Evolutionary conservation across 2,888 invertebrate species (phyloP).

Genomic region (Polydrusus cervinus): DNA sequence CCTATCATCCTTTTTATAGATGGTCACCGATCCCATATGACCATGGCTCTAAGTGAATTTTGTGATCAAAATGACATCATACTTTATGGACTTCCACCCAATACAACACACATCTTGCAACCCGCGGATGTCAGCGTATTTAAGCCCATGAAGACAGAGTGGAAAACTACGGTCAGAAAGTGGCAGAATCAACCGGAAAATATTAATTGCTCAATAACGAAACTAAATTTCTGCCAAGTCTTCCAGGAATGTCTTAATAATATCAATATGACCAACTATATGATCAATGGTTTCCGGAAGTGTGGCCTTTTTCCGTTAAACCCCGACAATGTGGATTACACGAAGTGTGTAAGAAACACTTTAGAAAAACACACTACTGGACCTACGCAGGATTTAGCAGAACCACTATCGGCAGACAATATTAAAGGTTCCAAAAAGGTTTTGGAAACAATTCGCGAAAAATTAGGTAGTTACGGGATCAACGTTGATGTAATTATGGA

Average conservation of each 20-base stretch:
- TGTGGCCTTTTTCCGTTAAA: constrained; percentile 44
- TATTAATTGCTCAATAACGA: constrained; percentile 54
- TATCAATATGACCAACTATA: constrained; percentile 26
- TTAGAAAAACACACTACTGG: background rate
- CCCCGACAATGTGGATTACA: constrained; percentile 45
- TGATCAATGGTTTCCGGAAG: constrained; percentile 45
- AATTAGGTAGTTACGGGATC: too few species aligned
- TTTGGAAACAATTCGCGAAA: too few species aligned
- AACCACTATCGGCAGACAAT: too few species aligned
- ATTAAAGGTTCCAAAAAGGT: too few species aligned
- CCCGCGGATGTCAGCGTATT: constrained; percentile 61
- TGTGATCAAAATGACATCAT: constrained; percentile 45
- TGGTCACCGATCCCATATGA: constrained; percentile 51
- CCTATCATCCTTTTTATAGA: constrained; percentile 54
- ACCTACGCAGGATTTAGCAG: background rate
- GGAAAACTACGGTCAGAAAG: constrained; percentile 56
- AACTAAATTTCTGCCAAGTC: constrained; percentile 58
- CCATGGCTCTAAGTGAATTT: constrained; percentile 49
- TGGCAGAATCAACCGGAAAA: constrained; percentile 54
- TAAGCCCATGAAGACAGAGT: constrained; percentile 57
- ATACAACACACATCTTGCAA: constrained; percentile 57
- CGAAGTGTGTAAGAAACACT: constrained; percentile 21
- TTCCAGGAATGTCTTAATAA: constrained; percentile 48
- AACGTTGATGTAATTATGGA: too few species aligned
- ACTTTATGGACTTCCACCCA: constrained; percentile 46